Evolutionary conservation across 2,888 invertebrate species (phyloP).

Genomic region (Drosophila hamatofila): DNA sequence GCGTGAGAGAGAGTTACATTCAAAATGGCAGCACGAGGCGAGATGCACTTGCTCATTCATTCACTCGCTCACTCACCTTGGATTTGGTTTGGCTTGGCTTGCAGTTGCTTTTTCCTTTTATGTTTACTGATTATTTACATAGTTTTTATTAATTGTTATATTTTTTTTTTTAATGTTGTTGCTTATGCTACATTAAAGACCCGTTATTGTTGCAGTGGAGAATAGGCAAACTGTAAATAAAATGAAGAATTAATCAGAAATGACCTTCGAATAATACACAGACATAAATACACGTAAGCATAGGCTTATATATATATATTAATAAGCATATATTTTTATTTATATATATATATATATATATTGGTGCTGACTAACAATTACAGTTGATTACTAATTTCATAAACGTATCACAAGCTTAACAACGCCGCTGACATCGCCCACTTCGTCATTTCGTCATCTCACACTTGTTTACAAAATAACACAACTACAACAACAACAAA

Average conservation of each 20-base stretch:
- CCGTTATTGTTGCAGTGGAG: constrained; percentile 69
- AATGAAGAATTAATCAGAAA: constrained; percentile 22
- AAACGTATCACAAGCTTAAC: constrained; percentile 26
- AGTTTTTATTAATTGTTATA: constrained; percentile 50
- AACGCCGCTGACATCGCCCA: constrained; percentile 10
- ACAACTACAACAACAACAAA: constrained; percentile 21
- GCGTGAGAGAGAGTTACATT: constrained; percentile 32
- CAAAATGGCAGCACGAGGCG: constrained; percentile 32
- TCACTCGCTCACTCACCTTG: constrained; percentile 38
- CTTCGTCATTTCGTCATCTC: constrained; percentile 27
- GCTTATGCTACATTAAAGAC: constrained; percentile 65
- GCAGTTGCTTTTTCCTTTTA: constrained; percentile 29
- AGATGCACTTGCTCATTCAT: constrained; percentile 13
- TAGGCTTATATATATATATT: neutral
- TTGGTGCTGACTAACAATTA: constrained; percentile 21
- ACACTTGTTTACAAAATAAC: constrained; percentile 51
- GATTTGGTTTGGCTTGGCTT: constrained; percentile 35
- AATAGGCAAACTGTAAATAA: constrained; percentile 58
- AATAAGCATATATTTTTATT: neutral
- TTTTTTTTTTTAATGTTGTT: constrained; percentile 43
- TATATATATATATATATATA: neutral
- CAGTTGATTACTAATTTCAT: constrained; percentile 36
- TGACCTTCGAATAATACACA: constrained; percentile 42
- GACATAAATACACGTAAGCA: neutral
- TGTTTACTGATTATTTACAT: constrained; percentile 52